Conservation (phyloP, 2,888 invertebrate species). For the Apotomis turbidana region DNA sequence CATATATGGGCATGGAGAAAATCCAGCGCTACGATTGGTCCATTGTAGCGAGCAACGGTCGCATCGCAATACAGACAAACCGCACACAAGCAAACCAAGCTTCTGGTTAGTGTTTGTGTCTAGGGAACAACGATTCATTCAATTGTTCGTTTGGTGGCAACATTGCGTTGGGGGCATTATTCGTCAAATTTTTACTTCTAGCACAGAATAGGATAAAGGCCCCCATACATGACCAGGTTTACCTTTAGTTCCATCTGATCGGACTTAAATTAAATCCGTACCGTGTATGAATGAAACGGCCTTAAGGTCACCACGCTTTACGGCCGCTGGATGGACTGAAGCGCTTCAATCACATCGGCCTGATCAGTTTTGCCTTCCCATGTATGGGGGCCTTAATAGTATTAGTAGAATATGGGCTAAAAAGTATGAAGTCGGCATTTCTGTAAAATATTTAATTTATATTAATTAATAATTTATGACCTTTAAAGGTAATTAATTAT, state of each 20-base stretch:
- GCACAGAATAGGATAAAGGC: no score
- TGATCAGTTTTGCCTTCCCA: no score
- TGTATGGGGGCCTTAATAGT: no score
- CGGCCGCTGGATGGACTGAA: no score
- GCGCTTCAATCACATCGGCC: no score
- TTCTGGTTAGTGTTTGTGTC: slow-evolving; percentile 58
- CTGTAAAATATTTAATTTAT: neutral
- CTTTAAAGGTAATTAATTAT: no score
- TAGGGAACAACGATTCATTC: slow-evolving; percentile 67
- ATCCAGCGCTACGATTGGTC: slow-evolving; percentile 86
- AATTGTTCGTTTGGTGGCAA: slow-evolving; percentile 46
- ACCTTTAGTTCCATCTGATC: no score
- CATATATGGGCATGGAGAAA: slow-evolving; percentile 93
- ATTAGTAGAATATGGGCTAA: neutral
- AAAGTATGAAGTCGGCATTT: slow-evolving; percentile 26
- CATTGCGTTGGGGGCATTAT: slow-evolving; percentile 21
- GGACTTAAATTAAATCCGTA: no score
- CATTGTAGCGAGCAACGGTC: slow-evolving; percentile 79
- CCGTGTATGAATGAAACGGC: no score
- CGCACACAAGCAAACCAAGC: slow-evolving; percentile 51
- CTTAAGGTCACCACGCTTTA: no score
- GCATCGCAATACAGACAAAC: slow-evolving; percentile 74
- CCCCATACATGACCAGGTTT: no score
- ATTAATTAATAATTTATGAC: neutral
- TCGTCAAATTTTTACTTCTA: neutral